phyloP scores from a whole-genome alignment of 1,140 invertebrate species.

The Drosophila murphyi region DNA sequence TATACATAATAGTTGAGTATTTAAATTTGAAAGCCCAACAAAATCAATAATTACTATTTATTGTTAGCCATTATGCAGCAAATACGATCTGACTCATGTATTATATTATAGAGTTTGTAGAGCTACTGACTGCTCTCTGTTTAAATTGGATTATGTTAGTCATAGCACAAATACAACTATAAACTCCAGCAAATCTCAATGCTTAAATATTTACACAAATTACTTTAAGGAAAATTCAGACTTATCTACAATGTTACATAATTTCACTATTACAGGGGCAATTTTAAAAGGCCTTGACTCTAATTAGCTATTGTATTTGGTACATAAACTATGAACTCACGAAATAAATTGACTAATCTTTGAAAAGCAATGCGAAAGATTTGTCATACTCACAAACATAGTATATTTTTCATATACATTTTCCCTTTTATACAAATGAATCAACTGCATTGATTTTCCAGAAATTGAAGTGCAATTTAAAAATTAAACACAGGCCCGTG shows the following conservation, averaged over 20 bases:
- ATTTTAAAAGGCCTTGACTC: constrained; percentile 12
- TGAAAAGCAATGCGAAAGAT: constrained; percentile 4
- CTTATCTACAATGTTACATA: background rate
- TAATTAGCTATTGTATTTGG: constrained; percentile 22
- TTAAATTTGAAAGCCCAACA: background rate
- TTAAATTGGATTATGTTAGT: background rate
- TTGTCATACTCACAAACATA: constrained; percentile 15
- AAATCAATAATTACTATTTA: background rate
- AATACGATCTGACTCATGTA: background rate
- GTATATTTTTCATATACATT: background rate
- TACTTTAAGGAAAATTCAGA: background rate
- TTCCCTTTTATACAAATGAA: constrained; percentile 16
- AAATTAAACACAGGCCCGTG: background rate
- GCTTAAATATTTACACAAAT: background rate
- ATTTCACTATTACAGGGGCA: background rate
- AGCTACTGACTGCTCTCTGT: background rate
- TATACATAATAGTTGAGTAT: background rate
- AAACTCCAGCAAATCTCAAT: no score
- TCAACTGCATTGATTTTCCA: constrained; percentile 21
- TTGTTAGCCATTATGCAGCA: background rate
- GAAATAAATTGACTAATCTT: constrained; percentile 36
- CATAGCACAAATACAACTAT: no score
- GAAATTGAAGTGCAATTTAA: constrained; percentile 7
- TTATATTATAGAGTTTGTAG: background rate
- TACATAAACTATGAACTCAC: constrained; percentile 9